Conservation (phyloP, 1,140 invertebrate species). For the Achroia grisella region DNA sequence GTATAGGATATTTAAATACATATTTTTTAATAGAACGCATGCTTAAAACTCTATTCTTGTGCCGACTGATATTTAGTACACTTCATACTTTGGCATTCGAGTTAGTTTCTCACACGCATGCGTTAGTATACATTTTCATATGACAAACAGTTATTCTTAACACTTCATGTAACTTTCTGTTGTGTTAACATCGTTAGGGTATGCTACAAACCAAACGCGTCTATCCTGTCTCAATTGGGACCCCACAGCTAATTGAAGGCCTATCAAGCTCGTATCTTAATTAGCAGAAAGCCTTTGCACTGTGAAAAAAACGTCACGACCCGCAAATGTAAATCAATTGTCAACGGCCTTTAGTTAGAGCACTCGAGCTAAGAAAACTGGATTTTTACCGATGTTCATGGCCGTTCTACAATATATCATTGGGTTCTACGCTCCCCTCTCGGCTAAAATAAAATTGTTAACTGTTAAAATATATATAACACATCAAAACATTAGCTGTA, state of each 20-base stretch:
- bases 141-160: neutral
- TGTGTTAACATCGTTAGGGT: neutral
- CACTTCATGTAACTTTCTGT: neutral
- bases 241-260: constrained; percentile 26
- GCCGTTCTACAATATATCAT: constrained; percentile 60
- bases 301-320: constrained; percentile 40
- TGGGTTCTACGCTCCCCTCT: constrained; percentile 67
- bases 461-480: constrained; percentile 32
- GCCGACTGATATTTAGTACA: neutral
- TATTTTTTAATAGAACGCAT: too few relatives aligned
- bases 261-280: constrained; percentile 32
- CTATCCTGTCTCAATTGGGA: constrained; percentile 34
- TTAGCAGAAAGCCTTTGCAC: constrained; percentile 42
- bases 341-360: constrained; percentile 20
- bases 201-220: constrained; percentile 22
- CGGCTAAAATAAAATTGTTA: constrained; percentile 70
- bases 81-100: neutral
- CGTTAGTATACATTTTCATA: neutral
- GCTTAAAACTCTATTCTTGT: too few relatives aligned
- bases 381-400: constrained; percentile 60
- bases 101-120: constrained; percentile 3
- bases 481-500: constrained; percentile 16
- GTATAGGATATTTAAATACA: too few relatives aligned
- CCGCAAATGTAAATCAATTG: constrained; percentile 19
- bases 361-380: constrained; percentile 43